Conservation (phyloP, 1,140 invertebrate species). For the Pseudachorutes palmiensis region DNA sequence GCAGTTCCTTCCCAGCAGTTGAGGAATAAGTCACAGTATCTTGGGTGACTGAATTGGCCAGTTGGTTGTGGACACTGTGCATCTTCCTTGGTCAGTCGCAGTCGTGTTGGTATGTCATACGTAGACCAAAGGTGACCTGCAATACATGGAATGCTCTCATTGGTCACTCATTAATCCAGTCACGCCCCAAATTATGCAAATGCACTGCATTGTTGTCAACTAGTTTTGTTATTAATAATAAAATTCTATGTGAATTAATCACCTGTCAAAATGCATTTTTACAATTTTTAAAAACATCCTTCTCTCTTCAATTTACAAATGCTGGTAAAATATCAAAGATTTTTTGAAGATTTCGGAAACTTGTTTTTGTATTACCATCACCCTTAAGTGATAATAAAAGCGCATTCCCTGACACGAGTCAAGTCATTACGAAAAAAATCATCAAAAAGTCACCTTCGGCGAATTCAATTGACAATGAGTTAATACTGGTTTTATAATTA, state of each 20-base stretch:
- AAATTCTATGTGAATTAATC: not conserved
- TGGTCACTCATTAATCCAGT: too few relatives aligned
- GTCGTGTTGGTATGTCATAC: conserved; percentile 1
- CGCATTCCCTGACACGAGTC: too few relatives aligned
- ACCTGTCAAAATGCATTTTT: not conserved
- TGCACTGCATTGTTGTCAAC: not conserved
- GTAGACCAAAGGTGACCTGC: not conserved
- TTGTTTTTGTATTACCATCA: too few relatives aligned
- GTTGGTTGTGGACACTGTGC: not conserved
- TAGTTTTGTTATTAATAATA: not conserved
- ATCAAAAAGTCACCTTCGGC: too few relatives aligned
- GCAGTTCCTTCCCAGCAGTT: conserved; percentile 31
- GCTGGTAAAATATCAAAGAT: not conserved
- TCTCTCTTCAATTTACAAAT: not conserved
- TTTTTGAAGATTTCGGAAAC: too few relatives aligned
- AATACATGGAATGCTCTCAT: too few relatives aligned
- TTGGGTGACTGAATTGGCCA: conserved; percentile 31
- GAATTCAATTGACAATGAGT: too few relatives aligned
- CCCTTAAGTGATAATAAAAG: too few relatives aligned
- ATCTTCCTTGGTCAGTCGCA: not conserved
- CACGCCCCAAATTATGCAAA: too few relatives aligned
- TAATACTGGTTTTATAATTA: too few relatives aligned
- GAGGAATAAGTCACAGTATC: conserved; percentile 30
- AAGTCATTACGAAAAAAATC: too few relatives aligned
- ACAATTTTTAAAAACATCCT: not conserved